Percentiles rank a stretch among this genome's conserved stretches.
Evolutionary conservation across 2,888 invertebrate species (phyloP).

Genomic region (Drosophila mimica): DNA sequence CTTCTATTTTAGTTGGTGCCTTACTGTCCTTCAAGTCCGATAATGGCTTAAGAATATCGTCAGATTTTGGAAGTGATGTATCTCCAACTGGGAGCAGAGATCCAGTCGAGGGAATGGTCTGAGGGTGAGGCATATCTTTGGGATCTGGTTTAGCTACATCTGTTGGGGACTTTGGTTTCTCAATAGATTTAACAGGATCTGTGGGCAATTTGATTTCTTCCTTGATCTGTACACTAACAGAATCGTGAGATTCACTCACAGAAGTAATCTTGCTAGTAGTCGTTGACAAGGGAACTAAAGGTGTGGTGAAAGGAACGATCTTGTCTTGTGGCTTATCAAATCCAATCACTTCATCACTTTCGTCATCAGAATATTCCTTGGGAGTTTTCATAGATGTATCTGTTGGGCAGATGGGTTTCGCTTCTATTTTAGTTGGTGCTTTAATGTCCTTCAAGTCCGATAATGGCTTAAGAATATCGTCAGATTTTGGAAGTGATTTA

Average conservation of each 20-base stretch:
- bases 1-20: conserved; percentile 11
- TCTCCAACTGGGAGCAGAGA: conserved; percentile 2
- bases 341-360: conserved; percentile 12
- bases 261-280: conserved; percentile 2
- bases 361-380: conserved; percentile 10
- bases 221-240: conserved; percentile 4
- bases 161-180: conserved; percentile 18
- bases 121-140: neutral
- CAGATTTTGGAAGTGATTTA: neutral
- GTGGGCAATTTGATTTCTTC: conserved; percentile 12
- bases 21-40: neutral
- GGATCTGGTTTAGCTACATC: conserved; percentile 9
- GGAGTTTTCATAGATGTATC: conserved; percentile 4
- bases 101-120: neutral
- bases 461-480: conserved; percentile 7
- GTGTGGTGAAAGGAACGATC: neutral
- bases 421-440: conserved; percentile 10
- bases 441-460: neutral
- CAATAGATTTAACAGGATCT: neutral
- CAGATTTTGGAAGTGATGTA: neutral
- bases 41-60: conserved; percentile 7
- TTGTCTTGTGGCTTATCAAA: conserved; percentile 10
- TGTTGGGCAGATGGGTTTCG: conserved; percentile 13
- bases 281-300: neutral
- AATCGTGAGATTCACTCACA: conserved; percentile 8